Evolutionary conservation across 2,113 vertebrate species (phyloP).

Genomic region (Athene noctua): DNA sequence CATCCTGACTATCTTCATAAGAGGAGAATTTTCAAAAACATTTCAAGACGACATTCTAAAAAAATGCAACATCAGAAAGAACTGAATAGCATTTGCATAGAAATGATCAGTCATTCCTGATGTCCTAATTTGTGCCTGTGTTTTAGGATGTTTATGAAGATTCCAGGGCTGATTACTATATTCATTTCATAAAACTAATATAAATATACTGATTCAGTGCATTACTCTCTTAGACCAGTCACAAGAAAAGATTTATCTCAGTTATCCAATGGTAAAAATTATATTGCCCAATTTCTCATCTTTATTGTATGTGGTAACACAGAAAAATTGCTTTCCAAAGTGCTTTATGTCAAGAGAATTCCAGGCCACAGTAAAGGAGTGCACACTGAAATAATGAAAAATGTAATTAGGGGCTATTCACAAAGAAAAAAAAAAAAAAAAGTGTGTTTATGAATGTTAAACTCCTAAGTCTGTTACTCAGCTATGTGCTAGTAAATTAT

Average conservation of each 20-base stretch:
- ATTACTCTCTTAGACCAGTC: neutral
- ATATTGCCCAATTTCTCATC: neutral
- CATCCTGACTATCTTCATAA: neutral
- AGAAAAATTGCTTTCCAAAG: neutral
- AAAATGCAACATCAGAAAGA: neutral
- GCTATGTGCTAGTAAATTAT: neutral
- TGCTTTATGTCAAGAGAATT: neutral
- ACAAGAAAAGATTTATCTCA: constrained; percentile 1
- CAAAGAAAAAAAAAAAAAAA: neutral
- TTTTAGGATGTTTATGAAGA: neutral
- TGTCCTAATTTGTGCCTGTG: neutral
- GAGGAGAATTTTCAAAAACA: neutral
- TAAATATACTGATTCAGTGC: neutral
- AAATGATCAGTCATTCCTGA: neutral
- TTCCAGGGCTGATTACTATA: neutral
- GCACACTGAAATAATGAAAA: neutral
- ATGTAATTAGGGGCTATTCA: neutral
- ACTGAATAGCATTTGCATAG: neutral
- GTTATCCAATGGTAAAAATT: neutral
- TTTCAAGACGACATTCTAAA: neutral
- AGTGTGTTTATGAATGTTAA: neutral
- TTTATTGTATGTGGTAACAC: neutral
- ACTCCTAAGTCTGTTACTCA: neutral
- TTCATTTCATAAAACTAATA: neutral
- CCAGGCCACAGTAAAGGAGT: neutral